Percentiles rank a stretch among this genome's conserved stretches.
phyloP scores from a whole-genome alignment of 2,888 invertebrate species.

The Chorisops tibialis region DNA sequence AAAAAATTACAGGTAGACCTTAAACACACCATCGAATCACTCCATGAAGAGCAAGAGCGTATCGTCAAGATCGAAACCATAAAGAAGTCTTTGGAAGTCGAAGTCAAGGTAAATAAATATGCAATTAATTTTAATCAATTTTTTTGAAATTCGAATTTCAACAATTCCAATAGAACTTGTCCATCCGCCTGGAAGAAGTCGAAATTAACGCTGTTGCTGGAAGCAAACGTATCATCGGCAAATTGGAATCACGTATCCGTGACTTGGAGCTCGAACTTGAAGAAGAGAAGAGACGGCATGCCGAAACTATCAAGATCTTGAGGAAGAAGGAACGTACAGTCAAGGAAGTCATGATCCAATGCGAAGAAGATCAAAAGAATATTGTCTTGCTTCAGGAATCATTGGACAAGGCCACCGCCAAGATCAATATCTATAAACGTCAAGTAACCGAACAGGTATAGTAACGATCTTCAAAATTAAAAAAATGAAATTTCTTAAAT shows the following conservation, averaged over 20 bases:
- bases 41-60: slow-evolving; percentile 95
- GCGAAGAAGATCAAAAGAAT: slow-evolving; percentile 97
- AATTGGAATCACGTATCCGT: slow-evolving; percentile 91
- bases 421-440: slow-evolving; percentile 91
- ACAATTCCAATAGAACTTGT: slow-evolving; percentile 67
- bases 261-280: slow-evolving; percentile 93
- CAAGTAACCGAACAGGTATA: slow-evolving; percentile 86
- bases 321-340: slow-evolving; percentile 97
- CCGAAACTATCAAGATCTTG: slow-evolving; percentile 94
- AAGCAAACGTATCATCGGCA: slow-evolving; percentile 95
- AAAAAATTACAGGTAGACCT: slow-evolving; percentile 67
- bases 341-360: slow-evolving; percentile 92
- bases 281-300: slow-evolving; percentile 95
- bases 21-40: slow-evolving; percentile 88
- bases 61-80: slow-evolving; percentile 95
- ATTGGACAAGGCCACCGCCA: slow-evolving; percentile 81
- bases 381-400: slow-evolving; percentile 87
- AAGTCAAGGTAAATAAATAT: slow-evolving; percentile 81
- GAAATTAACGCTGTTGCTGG: slow-evolving; percentile 96
- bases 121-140: background rate
- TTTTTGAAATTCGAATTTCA: background rate
- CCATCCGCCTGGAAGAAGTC: slow-evolving; percentile 90
- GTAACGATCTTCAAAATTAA: background rate
- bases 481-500: too few species aligned
- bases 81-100: slow-evolving; percentile 96